These are phyloP conservation scores for Cordilura impudica DNA, from an alignment of 2,888 invertebrate species.

Conservation along the genomic window DNA sequence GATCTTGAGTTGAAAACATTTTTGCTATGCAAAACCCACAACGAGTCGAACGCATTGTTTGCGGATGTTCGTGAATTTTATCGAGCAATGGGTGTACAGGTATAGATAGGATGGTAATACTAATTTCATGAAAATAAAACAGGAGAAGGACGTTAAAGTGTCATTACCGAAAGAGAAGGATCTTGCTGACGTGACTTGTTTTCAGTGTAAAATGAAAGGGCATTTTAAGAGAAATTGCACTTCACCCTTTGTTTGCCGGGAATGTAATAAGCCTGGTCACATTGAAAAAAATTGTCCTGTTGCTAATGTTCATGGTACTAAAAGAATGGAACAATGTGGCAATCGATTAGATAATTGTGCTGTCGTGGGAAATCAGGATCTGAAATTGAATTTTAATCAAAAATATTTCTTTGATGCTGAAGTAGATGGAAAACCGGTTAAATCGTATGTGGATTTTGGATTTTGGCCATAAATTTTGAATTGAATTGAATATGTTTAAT, in stretches of 20 bases:
- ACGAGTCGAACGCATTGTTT: background rate
- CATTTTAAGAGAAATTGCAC: slow-evolving; percentile 14
- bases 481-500: background rate
- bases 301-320: no score
- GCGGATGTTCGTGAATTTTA: slow-evolving; percentile 11
- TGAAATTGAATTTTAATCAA: background rate
- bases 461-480: background rate
- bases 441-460: slow-evolving; percentile 25
- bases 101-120: background rate
- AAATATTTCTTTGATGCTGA: slow-evolving; percentile 19
- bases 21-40: slow-evolving; percentile 4
- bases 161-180: background rate
- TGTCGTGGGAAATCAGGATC: background rate
- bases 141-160: background rate
- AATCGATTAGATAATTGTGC: background rate
- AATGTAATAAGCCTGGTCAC: slow-evolving; percentile 8
- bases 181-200: background rate
- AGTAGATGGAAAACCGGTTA: background rate
- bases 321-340: no score
- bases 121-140: no score
- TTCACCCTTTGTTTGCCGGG: slow-evolving; percentile 2
- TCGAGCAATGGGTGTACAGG: background rate
- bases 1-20: slow-evolving; percentile 3
- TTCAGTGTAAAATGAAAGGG: slow-evolving; percentile 5
- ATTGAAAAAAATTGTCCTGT: background rate